Conservation (phyloP, 2,113 vertebrate genomes). For the Larimichthys polyactis region DNA sequence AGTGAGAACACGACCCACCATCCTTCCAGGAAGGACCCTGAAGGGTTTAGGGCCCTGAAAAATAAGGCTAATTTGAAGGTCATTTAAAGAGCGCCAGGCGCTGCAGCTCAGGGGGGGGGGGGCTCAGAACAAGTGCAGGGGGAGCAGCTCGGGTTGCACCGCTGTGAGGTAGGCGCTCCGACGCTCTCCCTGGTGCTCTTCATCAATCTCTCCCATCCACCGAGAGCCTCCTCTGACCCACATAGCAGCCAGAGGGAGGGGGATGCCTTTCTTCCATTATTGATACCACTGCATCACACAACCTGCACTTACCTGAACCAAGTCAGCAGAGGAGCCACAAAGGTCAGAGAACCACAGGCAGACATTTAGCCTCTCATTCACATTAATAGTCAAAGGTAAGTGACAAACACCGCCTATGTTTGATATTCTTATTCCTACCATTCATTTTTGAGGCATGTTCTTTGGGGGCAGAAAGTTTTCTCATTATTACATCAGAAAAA, state of each 20-base stretch:
- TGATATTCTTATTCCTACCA: not conserved
- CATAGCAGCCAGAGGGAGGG: slow-evolving; percentile 78
- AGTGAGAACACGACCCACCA: slow-evolving; percentile 52
- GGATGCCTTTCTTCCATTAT: slow-evolving; percentile 83
- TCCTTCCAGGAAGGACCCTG: slow-evolving; percentile 68
- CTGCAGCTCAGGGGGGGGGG: slow-evolving; percentile 75
- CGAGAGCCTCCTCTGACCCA: slow-evolving; percentile 85
- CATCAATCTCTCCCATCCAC: slow-evolving; percentile 85
- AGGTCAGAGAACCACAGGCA: slow-evolving; percentile 79
- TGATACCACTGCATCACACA: slow-evolving; percentile 84
- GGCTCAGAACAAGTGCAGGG: slow-evolving; percentile 70
- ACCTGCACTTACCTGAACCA: slow-evolving; percentile 73
- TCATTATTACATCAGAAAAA: slow-evolving; percentile 2
- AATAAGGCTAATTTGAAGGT: slow-evolving; percentile 86
- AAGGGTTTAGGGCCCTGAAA: slow-evolving; percentile 72
- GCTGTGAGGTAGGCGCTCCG: slow-evolving; percentile 71
- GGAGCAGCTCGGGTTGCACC: slow-evolving; percentile 65
- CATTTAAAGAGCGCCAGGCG: slow-evolving; percentile 82
- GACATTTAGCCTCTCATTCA: slow-evolving; percentile 77
- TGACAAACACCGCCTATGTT: slow-evolving; percentile 22
- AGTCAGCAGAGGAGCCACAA: slow-evolving; percentile 76
- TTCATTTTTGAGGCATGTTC: not conserved
- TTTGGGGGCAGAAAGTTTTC: not conserved
- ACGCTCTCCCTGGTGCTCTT: slow-evolving; percentile 81
- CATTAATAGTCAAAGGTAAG: slow-evolving; percentile 44